Percentiles rank a stretch among this genome's conserved stretches.
Conservation (phyloP, 2,797 vertebrate genomes). For the Phaenicophaeus curvirostris region DNA sequence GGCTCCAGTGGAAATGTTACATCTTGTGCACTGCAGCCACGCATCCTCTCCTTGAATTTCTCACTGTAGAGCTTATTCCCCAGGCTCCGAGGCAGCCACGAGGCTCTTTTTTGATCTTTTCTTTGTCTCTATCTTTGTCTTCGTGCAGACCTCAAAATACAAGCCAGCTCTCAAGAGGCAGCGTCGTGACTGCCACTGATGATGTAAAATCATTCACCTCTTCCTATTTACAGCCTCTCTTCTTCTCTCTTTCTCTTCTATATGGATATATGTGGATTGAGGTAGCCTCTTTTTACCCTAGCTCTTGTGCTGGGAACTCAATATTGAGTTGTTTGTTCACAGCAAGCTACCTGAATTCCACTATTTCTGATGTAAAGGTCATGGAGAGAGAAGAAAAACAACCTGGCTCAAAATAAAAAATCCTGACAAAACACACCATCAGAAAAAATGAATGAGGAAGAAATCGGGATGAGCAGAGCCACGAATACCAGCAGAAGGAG, state of each 20-base stretch:
- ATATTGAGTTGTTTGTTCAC: conserved; percentile 18
- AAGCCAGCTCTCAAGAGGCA: background rate
- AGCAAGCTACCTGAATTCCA: background rate
- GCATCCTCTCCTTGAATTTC: background rate
- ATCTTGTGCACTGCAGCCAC: background rate
- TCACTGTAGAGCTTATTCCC: background rate
- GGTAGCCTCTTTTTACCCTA: background rate
- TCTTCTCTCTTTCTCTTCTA: background rate
- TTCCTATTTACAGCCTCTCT: background rate
- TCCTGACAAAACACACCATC: background rate
- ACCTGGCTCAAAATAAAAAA: background rate
- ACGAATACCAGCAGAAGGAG: background rate
- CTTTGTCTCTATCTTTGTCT: background rate
- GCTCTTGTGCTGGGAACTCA: background rate
- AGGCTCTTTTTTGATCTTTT: background rate
- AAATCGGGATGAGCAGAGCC: background rate
- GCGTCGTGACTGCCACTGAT: background rate
- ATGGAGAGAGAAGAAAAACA: background rate
- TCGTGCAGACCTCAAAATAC: background rate
- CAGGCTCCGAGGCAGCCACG: background rate
- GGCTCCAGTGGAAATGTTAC: background rate
- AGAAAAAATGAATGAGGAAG: background rate
- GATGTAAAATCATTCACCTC: background rate
- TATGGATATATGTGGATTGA: background rate
- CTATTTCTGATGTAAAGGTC: conserved; percentile 20